Evolutionary conservation across 2,888 invertebrate species (phyloP), one percentile per base, ranked within the genome.

Genomic region (Eupithecia inturbata): DNA sequence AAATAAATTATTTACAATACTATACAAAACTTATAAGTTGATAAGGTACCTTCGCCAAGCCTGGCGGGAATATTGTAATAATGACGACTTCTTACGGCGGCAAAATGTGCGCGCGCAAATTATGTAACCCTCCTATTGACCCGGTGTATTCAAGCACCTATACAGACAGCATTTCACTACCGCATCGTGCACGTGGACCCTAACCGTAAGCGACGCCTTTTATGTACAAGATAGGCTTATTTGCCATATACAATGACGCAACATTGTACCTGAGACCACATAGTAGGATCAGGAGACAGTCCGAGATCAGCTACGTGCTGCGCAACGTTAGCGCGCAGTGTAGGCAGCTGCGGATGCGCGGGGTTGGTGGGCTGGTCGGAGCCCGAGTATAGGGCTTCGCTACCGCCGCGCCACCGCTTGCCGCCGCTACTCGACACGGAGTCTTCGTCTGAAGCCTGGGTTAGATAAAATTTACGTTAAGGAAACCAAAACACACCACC

Each of bases 281-380:
- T 68, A 1, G 87, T 83, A 60, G 91, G 92, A 78, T 92, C 91
- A 19, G 82, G 75, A 60, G 89, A 88, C 77, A 91, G 85, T 53
- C 81, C 88, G 68, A 91, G 86, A 75, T 86, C 88, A 12, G 87
- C 83, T 69, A 90, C 83, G 77, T 89, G 88, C 72, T 79, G 79
- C 77, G 71, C 70, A 31, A 74, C 76, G 76, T 81, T 80, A 26
- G 73, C 77, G 72, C 77, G 79, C 77, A 77, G 79, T 16, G 79
- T 80, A 70, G 77, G 82, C 72, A 78, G 97, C 96, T 89, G 97
- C 97, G 80, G 97, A 78, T 94, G 90, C 45, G 91, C 84, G 36
- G 84, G 78, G 67, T 77, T 68, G 74, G 80, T 71, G 97, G 89
- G 97, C 97, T 79, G 97, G n/a, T 53, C 53, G 77, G 79, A 67